These are phyloP conservation scores for Hyposmocoma kahamanoa DNA, from an alignment of 1,140 invertebrate genomes.

Conservation along the genomic window DNA sequence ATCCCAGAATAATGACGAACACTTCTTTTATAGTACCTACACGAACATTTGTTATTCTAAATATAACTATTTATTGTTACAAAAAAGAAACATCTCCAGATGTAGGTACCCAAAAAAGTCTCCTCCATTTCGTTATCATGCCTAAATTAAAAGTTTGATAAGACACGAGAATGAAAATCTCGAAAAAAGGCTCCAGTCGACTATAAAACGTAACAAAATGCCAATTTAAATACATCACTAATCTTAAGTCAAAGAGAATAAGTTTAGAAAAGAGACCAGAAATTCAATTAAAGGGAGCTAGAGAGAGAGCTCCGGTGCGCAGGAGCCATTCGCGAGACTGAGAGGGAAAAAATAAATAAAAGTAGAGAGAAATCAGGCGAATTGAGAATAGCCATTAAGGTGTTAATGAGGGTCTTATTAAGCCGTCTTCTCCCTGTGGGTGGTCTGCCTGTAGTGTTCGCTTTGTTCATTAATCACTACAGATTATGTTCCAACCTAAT, in stretches of 20 bases:
- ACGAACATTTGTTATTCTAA: too few relatives aligned
- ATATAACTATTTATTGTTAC: neutral
- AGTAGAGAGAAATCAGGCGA: slow-evolving; percentile 56
- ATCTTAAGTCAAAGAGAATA: slow-evolving; percentile 68
- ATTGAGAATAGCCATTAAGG: slow-evolving; percentile 69
- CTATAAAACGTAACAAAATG: slow-evolving; percentile 60
- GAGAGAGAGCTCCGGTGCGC: slow-evolving; percentile 27
- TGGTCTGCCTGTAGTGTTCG: slow-evolving; percentile 46
- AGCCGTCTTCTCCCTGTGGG: slow-evolving; percentile 64
- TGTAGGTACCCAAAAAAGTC: neutral
- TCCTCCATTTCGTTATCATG: slow-evolving; percentile 35
- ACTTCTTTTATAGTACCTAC: too few relatives aligned
- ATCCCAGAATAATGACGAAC: slow-evolving; percentile 35
- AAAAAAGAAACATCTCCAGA: neutral
- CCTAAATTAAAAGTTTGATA: slow-evolving; percentile 57
- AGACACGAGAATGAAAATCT: slow-evolving; percentile 21
- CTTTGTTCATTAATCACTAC: slow-evolving; percentile 60
- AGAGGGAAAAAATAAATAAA: slow-evolving; percentile 55
- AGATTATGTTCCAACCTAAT: slow-evolving; percentile 51
- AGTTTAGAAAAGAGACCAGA: slow-evolving; percentile 57
- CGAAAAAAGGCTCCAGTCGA: slow-evolving; percentile 20
- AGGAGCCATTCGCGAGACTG: slow-evolving; percentile 21
- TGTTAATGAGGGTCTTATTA: slow-evolving; percentile 71
- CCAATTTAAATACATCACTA: slow-evolving; percentile 67
- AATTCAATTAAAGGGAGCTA: slow-evolving; percentile 55